phyloP scores from a whole-genome alignment of 2,113 vertebrate species.

The Rhinopomastus cyanomelas region DNA sequence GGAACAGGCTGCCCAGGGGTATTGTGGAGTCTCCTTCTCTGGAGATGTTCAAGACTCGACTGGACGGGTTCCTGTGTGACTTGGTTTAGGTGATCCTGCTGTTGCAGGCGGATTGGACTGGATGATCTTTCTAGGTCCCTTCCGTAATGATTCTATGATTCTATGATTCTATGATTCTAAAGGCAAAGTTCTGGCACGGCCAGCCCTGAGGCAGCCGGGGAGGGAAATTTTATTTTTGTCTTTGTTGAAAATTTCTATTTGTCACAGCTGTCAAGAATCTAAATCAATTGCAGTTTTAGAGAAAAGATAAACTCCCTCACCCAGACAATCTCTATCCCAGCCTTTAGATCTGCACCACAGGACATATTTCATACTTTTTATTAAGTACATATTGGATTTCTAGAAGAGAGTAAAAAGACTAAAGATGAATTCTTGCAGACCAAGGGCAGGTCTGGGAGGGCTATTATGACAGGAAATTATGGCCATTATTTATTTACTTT shows the following conservation, averaged over 20 bases:
- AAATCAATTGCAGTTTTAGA: conserved; percentile 65
- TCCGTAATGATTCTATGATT: too few species aligned
- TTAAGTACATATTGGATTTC: conserved; percentile 71
- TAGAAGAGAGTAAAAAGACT: conserved; percentile 61
- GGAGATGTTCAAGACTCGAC: too few species aligned
- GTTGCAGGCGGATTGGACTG: too few species aligned
- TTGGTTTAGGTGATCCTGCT: too few species aligned
- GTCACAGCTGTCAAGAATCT: conserved; percentile 66
- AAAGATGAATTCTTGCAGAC: conserved; percentile 63
- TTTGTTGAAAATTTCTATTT: conserved; percentile 53
- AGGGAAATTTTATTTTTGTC: conserved; percentile 52
- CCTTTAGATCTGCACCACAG: conserved; percentile 66
- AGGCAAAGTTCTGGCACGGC: conserved; percentile 48
- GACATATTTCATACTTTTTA: conserved; percentile 71
- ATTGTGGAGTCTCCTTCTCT: too few species aligned
- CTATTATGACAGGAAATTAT: conserved; percentile 68
- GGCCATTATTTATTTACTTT: conserved; percentile 32
- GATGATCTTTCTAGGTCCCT: too few species aligned
- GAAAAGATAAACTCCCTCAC: conserved; percentile 61
- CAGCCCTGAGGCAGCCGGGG: conserved; percentile 14
- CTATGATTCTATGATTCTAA: too few species aligned
- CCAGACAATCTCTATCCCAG: conserved; percentile 63
- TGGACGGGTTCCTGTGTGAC: too few species aligned
- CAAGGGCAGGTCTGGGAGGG: conserved; percentile 51
- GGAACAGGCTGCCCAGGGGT: too few species aligned